Evolutionary conservation across 2,888 invertebrate species (phyloP).

Genomic region (Synanthedon myopaeformis): DNA sequence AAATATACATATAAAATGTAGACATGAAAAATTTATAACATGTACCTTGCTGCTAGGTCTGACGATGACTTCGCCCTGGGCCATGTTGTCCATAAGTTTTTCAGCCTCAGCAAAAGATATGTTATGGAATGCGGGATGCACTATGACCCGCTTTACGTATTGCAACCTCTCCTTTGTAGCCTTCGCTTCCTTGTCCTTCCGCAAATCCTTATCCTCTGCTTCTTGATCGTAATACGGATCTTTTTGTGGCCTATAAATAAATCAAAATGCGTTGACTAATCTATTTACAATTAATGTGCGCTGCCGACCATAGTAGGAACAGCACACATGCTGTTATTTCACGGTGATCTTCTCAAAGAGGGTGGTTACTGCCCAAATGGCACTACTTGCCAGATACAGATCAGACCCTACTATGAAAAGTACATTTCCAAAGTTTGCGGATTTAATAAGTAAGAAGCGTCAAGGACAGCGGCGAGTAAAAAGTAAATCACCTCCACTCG

Average conservation of each 20-base stretch:
- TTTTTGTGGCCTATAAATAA: slow-evolving; percentile 75
- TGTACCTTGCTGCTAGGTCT: slow-evolving; percentile 93
- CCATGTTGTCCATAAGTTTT: slow-evolving; percentile 90
- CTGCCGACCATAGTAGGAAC: too few species aligned
- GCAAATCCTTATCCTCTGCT: slow-evolving; percentile 81
- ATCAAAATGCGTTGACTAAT: not conserved
- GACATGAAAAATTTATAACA: not conserved
- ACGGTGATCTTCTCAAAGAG: too few species aligned
- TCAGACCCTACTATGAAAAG: too few species aligned
- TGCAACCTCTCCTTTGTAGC: slow-evolving; percentile 85
- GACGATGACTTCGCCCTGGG: slow-evolving; percentile 96
- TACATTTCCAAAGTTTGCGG: too few species aligned
- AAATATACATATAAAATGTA: too few species aligned
- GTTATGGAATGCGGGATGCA: slow-evolving; percentile 97
- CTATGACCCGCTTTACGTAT: slow-evolving; percentile 95
- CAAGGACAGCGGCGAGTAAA: not conserved
- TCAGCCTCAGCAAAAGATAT: slow-evolving; percentile 94
- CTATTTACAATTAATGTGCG: not conserved
- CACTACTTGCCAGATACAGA: too few species aligned
- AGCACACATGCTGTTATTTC: too few species aligned
- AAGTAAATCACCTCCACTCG: slow-evolving; percentile 78
- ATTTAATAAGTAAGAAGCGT: too few species aligned
- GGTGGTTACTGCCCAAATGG: too few species aligned
- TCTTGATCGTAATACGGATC: slow-evolving; percentile 94
- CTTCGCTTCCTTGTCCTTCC: slow-evolving; percentile 83